Conservation (phyloP, 37 sponge, comb jelly and placozoan species). For the Mnemiopsis leidyi region DNA sequence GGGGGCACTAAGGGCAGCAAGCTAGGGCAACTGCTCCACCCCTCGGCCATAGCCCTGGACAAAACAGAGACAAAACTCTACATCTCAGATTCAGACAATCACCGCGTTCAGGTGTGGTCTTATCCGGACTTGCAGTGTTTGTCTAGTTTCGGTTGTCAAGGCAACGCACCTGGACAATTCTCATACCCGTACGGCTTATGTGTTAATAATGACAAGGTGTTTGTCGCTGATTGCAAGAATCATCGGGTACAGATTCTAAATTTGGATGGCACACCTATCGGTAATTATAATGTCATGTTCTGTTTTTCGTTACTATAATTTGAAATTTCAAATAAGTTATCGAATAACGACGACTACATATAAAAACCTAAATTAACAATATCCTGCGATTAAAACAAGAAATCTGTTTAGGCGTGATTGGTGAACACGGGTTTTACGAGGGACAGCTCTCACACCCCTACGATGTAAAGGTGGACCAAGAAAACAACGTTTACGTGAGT, state of each 20-base stretch:
- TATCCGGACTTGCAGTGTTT: neutral
- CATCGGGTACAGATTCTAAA: neutral
- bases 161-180: neutral
- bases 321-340: too few species aligned
- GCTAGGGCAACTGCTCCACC: neutral
- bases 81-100: constrained; percentile 21
- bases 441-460: constrained; percentile 39
- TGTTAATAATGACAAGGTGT: neutral
- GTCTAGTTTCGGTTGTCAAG: neutral
- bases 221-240: constrained; percentile 30
- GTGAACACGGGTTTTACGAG: neutral
- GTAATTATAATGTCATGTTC: too few species aligned
- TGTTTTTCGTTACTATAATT: too few species aligned
- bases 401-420: neutral
- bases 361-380: too few species aligned
- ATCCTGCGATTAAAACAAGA: too few species aligned
- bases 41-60: neutral
- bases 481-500: neutral
- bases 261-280: neutral
- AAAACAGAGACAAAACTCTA: constrained; percentile 29
- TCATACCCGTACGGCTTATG: constrained; percentile 32
- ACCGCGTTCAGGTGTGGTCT: neutral
- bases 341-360: too few species aligned
- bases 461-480: constrained; percentile 32
- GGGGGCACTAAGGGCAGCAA: constrained; percentile 8